phyloP scores from a whole-genome alignment of 2,113 vertebrate genomes.

The Haemorhous mexicanus region DNA sequence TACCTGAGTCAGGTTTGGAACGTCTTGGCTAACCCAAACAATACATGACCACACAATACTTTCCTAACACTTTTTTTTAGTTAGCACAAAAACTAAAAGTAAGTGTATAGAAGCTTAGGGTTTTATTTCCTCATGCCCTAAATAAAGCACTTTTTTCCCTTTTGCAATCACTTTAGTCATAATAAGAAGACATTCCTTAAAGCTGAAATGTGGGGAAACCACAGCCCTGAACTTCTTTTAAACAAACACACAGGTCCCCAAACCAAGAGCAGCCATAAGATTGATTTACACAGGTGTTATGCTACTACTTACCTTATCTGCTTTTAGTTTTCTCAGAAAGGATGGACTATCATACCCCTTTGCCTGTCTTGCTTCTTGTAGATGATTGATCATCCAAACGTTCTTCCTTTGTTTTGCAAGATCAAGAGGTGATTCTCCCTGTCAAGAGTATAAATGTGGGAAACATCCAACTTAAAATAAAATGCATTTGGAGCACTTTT shows the following conservation, averaged over 20 bases:
- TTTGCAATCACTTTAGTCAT: neutral
- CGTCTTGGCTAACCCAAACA: neutral
- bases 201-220: neutral
- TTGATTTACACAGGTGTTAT: fast-evolving
- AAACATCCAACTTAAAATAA: constrained; percentile 55
- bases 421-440: constrained; percentile 97
- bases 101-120: neutral
- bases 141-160: neutral
- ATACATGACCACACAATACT: neutral
- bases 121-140: neutral
- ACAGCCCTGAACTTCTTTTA: neutral
- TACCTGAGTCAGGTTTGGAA: neutral
- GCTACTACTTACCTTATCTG: constrained; percentile 86
- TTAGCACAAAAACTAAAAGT: neutral
- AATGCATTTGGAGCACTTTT: neutral
- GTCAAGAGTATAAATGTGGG: neutral
- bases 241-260: neutral
- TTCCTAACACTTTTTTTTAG: neutral
- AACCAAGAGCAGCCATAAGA: neutral
- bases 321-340: constrained; percentile 94
- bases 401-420: constrained; percentile 98
- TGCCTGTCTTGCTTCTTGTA: constrained; percentile 96
- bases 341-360: constrained; percentile 98
- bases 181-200: neutral
- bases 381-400: constrained; percentile 98